A percentile compares a stretch with the other conserved stretches of the same genome.
These are phyloP conservation scores for Hypanus sabinus DNA, from an alignment of 2,113 vertebrate genomes.

Conservation along the genomic window DNA sequence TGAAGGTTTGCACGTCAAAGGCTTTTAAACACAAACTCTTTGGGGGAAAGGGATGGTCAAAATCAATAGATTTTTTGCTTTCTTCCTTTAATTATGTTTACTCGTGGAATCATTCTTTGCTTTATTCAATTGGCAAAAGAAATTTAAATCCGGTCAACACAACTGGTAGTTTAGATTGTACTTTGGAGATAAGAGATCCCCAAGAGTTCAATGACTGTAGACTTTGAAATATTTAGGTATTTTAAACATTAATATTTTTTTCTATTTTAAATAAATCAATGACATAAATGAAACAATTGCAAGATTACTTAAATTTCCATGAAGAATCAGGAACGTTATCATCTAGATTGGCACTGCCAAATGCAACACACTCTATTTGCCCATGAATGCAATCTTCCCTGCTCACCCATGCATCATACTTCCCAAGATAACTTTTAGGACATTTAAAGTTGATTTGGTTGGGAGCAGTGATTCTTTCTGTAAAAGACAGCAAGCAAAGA, in stretches of 20 bases:
- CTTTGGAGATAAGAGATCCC: background rate
- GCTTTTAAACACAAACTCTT: background rate
- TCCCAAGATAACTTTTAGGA: background rate
- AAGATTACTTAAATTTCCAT: background rate
- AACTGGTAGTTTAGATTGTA: background rate
- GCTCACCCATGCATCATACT: background rate
- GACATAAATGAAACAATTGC: background rate
- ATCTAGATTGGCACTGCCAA: background rate
- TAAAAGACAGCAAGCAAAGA: background rate
- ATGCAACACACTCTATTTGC: background rate
- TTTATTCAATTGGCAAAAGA: background rate
- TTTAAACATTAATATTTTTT: no score
- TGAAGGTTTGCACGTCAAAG: background rate
- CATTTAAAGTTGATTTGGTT: background rate
- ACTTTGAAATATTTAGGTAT: background rate
- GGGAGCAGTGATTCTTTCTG: background rate
- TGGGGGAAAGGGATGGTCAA: no score
- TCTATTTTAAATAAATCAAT: background rate
- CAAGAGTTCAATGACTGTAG: background rate
- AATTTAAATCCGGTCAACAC: background rate
- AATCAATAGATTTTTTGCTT: background rate
- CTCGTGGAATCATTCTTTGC: background rate
- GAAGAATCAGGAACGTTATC: no score
- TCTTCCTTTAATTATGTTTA: background rate
- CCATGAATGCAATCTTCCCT: background rate